Evolutionary conservation across 2,888 invertebrate genomes (phyloP).

Genomic region (Drosophila mimetica): DNA sequence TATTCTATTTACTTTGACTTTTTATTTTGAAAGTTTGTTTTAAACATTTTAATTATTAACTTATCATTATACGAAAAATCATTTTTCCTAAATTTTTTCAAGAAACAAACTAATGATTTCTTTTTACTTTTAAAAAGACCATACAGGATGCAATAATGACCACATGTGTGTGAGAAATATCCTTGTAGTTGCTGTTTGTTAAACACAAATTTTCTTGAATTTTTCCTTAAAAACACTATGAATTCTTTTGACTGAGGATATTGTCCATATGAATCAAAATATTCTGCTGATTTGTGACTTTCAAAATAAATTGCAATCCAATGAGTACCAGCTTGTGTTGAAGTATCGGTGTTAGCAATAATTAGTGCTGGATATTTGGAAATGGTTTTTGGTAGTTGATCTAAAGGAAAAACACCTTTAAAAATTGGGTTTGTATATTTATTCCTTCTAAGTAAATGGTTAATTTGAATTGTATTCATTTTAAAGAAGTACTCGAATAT

Average conservation of each 20-base stretch:
- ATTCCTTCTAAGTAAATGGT: neutral
- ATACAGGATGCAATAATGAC: no score
- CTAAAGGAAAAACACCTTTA: neutral
- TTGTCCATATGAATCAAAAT: neutral
- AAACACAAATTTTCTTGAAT: no score
- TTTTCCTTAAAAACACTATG: neutral
- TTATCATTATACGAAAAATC: no score
- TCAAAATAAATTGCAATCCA: neutral
- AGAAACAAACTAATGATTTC: no score
- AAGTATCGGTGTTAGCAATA: neutral
- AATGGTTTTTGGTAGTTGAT: neutral
- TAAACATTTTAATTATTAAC: no score
- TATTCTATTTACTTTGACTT: no score
- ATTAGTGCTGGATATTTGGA: neutral
- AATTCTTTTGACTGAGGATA: neutral
- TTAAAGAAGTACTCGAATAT: slow-evolving; percentile 3
- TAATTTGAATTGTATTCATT: slow-evolving; percentile 2
- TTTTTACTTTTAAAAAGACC: no score
- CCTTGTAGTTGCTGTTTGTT: no score
- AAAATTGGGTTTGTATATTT: neutral
- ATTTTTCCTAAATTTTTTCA: no score
- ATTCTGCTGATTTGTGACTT: no score
- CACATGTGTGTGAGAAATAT: no score
- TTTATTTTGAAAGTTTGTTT: no score
- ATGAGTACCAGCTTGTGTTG: neutral